phyloP scores from a whole-genome alignment of 2,888 invertebrate species.

The Himalopsyche tibetana region DNA sequence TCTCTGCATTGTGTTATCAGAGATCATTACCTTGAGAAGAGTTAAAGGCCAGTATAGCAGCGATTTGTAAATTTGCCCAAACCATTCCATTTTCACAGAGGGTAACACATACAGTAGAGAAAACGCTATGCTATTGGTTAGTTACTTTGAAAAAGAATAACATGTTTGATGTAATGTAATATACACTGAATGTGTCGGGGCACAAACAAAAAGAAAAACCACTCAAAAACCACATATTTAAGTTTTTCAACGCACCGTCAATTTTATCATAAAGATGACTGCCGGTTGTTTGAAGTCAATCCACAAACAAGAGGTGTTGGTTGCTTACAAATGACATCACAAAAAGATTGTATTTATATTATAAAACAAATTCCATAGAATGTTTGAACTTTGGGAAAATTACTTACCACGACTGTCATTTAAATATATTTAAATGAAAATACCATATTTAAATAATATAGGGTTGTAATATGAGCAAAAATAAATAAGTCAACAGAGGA shows the following conservation, averaged over 20 bases:
- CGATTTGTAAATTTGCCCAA: conserved; percentile 11
- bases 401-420: no score
- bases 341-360: background rate
- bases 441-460: background rate
- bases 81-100: conserved; percentile 21
- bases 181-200: background rate
- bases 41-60: conserved; percentile 15
- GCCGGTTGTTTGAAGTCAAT: conserved; percentile 63
- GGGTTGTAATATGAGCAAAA: background rate
- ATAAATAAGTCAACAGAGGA: background rate
- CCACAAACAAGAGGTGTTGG: conserved; percentile 60
- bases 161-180: conserved; percentile 19
- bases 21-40: conserved; percentile 16
- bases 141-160: conserved; percentile 8
- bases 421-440: no score
- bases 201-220: conserved; percentile 63
- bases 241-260: conserved; percentile 61
- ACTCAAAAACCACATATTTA: conserved; percentile 63
- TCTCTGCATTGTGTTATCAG: background rate
- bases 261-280: conserved; percentile 59
- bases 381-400: no score
- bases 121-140: conserved; percentile 4
- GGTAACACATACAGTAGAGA: conserved; percentile 17
- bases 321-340: background rate
- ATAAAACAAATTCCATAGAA: background rate